phyloP scores from a whole-genome alignment of 2,888 invertebrate genomes.

The Phoronis australis region DNA sequence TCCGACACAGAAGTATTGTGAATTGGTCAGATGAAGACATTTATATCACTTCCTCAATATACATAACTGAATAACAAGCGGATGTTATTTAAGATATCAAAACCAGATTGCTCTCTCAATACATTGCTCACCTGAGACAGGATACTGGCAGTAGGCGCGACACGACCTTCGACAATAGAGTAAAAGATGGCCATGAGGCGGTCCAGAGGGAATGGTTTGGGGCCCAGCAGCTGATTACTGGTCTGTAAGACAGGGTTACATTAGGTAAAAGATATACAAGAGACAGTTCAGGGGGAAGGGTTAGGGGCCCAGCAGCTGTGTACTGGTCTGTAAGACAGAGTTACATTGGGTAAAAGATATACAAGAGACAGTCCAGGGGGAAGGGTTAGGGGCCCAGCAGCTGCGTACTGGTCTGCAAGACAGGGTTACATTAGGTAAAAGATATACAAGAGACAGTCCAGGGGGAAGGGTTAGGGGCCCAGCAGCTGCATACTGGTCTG shows the following conservation, averaged over 20 bases:
- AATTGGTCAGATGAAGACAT: too few species aligned
- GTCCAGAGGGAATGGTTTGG: slow-evolving; percentile 76
- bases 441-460: slow-evolving; percentile 78
- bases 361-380: slow-evolving; percentile 72
- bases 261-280: slow-evolving; percentile 83
- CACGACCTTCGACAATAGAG: slow-evolving; percentile 77
- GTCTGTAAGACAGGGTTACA: slow-evolving; percentile 53
- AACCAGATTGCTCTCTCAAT: too few species aligned
- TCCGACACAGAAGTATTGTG: too few species aligned
- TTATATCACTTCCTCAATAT: too few species aligned
- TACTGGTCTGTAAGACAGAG: slow-evolving; percentile 31
- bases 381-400: slow-evolving; percentile 76
- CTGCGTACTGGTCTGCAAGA: slow-evolving; percentile 41
- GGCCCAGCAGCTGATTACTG: slow-evolving; percentile 61
- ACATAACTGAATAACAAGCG: too few species aligned
- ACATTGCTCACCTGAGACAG: slow-evolving; percentile 63
- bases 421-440: slow-evolving; percentile 73
- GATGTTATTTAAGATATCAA: too few species aligned
- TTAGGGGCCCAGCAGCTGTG: slow-evolving; percentile 68
- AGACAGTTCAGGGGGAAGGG: slow-evolving; percentile 75
- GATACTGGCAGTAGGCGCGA: slow-evolving; percentile 80
- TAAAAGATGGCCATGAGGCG: slow-evolving; percentile 83
- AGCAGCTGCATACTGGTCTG: slow-evolving; percentile 54
- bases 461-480: slow-evolving; percentile 77
- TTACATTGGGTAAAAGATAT: slow-evolving; percentile 86